Evolutionary conservation across 2,113 vertebrate species (phyloP).

Genomic region (Dissostichus mawsoni): DNA sequence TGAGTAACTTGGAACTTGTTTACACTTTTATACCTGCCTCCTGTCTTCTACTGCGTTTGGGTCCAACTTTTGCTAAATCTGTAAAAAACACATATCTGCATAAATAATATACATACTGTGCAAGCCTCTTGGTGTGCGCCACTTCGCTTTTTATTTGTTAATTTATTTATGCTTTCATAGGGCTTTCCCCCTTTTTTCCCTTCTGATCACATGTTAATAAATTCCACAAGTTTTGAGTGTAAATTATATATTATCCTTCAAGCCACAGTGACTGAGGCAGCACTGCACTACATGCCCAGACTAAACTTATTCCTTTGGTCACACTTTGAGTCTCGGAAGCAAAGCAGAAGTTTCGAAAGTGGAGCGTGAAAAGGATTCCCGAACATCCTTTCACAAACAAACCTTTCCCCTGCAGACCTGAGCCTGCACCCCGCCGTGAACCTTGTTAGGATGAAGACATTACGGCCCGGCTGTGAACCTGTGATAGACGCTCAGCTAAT

Average conservation of each 20-base stretch:
- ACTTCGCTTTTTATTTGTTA: not conserved
- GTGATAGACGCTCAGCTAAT: slow-evolving; percentile 49
- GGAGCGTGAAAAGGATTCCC: slow-evolving; percentile 60
- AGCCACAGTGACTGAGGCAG: slow-evolving; percentile 1
- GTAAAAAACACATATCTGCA: no score
- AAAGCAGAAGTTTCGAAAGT: slow-evolving; percentile 57
- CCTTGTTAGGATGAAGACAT: slow-evolving; percentile 38
- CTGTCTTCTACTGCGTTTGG: no score
- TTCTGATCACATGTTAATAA: not conserved
- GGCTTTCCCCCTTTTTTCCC: not conserved
- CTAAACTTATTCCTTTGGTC: slow-evolving; percentile 44
- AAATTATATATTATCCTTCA: slow-evolving; percentile 21
- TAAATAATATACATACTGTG: not conserved
- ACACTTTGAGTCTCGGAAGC: slow-evolving; percentile 40
- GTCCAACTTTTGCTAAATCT: no score
- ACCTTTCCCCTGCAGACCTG: slow-evolving; percentile 28
- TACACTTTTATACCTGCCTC: no score
- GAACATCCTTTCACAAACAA: slow-evolving; percentile 51
- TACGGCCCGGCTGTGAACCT: slow-evolving; percentile 35
- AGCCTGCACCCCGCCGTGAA: slow-evolving; percentile 37
- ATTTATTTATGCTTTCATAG: not conserved
- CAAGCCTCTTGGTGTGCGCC: not conserved
- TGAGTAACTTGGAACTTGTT: not conserved
- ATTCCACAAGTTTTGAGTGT: slow-evolving; percentile 2
- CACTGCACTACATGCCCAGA: slow-evolving; percentile 10